Evolutionary conservation across 1,140 invertebrate species (phyloP).

Genomic region (Lasioglossum albipes): DNA sequence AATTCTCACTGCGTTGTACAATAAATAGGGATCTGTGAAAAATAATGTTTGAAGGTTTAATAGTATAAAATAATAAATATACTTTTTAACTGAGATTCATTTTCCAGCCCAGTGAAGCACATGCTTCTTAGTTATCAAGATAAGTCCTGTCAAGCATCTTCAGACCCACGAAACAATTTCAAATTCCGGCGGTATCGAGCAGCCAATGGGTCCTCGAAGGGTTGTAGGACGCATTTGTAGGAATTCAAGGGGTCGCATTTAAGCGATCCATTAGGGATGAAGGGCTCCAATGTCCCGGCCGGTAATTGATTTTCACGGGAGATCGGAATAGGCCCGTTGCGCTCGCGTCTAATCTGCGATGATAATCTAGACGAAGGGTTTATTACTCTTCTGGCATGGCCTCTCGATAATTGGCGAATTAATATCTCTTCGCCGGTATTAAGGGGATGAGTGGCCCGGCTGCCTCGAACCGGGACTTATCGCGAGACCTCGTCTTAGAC

Average conservation of each 20-base stretch:
- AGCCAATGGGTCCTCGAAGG: too few relatives aligned
- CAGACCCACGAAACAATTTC: too few relatives aligned
- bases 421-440: conserved; percentile 22
- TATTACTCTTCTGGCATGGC: conserved; percentile 4
- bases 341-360: not conserved
- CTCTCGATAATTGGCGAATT: conserved; percentile 31
- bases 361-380: conserved; percentile 30
- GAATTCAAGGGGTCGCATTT: not conserved
- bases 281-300: not conserved
- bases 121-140: too few relatives aligned
- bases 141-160: too few relatives aligned
- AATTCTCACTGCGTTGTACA: too few relatives aligned
- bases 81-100: too few relatives aligned
- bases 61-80: too few relatives aligned
- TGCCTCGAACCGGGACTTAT: conserved; percentile 23
- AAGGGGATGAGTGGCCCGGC: not conserved
- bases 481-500: not conserved
- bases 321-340: not conserved
- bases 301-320: conserved; percentile 1
- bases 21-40: too few relatives aligned
- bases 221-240: not conserved
- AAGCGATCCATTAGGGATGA: not conserved
- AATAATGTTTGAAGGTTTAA: too few relatives aligned
- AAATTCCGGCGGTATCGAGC: too few relatives aligned
- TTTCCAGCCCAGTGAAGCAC: too few relatives aligned